Evolutionary conservation across 2,113 vertebrate genomes (phyloP).

Genomic region (Sakesphorus luctuosus): DNA sequence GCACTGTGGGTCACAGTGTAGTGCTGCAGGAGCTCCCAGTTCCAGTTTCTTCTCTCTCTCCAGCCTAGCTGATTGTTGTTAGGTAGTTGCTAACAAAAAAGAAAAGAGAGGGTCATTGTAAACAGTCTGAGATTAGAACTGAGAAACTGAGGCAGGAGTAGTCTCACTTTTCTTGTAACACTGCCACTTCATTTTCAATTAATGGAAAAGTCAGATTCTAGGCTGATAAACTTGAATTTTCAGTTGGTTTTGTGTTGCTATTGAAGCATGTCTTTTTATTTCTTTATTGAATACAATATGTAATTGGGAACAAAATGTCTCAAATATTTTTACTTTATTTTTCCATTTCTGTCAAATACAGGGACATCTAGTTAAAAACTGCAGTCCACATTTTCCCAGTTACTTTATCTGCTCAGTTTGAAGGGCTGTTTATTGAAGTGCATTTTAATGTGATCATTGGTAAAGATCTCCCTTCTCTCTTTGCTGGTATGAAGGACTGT

Average conservation of each 20-base stretch:
- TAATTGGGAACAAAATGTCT: neutral
- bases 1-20: neutral
- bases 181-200: neutral
- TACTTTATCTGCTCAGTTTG: neutral
- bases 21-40: neutral
- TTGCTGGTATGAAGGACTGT: neutral
- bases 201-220: neutral
- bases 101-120: neutral
- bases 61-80: neutral
- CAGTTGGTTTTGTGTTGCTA: neutral
- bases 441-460: neutral
- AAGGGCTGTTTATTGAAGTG: neutral
- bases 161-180: neutral
- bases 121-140: neutral
- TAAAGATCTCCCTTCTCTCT: neutral
- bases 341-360: neutral
- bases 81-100: neutral
- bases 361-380: neutral
- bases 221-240: neutral
- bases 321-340: fast-evolving
- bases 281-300: fast-evolving
- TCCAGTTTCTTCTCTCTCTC: neutral
- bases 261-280: neutral
- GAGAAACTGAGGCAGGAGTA: neutral
- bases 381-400: neutral